Conservation (phyloP, 1,140 invertebrate genomes). For the Leptinotarsa defecta region DNA sequence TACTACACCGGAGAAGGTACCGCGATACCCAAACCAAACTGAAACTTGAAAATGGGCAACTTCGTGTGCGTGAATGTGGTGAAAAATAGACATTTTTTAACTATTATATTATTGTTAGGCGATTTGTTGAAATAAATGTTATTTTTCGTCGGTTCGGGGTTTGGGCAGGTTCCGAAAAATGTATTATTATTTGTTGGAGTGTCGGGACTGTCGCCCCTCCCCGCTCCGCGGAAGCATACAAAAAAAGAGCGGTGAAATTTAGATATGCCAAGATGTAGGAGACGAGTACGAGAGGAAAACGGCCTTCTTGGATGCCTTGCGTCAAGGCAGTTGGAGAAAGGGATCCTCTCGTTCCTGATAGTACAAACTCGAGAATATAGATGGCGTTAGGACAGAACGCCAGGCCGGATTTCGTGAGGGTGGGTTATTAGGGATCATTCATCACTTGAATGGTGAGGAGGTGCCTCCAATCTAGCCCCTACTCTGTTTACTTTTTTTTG, state of each 20-base stretch:
- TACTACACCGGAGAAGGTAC: slow-evolving; percentile 15
- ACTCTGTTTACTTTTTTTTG: too few species aligned
- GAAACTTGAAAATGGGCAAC: slow-evolving; percentile 24
- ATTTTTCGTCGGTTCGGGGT: slow-evolving; percentile 27
- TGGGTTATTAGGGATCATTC: neutral
- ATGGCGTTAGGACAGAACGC: slow-evolving; percentile 28
- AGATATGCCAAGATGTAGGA: slow-evolving; percentile 17
- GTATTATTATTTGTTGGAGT: slow-evolving; percentile 48
- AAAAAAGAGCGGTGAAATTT: slow-evolving; percentile 33
- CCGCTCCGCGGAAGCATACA: slow-evolving; percentile 20
- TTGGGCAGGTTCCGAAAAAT: slow-evolving; percentile 32
- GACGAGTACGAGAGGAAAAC: slow-evolving; percentile 29
- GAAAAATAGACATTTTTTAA: slow-evolving; percentile 48
- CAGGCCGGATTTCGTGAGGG: neutral
- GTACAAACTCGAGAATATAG: slow-evolving; percentile 55
- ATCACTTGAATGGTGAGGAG: neutral
- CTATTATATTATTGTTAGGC: slow-evolving; percentile 56
- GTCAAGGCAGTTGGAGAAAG: slow-evolving; percentile 48
- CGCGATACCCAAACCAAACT: slow-evolving; percentile 26
- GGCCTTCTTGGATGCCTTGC: slow-evolving; percentile 46
- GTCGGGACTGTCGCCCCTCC: slow-evolving; percentile 28
- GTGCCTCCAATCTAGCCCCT: too few species aligned
- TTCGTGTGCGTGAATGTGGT: slow-evolving; percentile 45
- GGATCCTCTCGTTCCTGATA: slow-evolving; percentile 45
- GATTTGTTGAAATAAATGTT: slow-evolving; percentile 56